Conservation (phyloP, 2,888 invertebrate species). For the Phalera bucephala region DNA sequence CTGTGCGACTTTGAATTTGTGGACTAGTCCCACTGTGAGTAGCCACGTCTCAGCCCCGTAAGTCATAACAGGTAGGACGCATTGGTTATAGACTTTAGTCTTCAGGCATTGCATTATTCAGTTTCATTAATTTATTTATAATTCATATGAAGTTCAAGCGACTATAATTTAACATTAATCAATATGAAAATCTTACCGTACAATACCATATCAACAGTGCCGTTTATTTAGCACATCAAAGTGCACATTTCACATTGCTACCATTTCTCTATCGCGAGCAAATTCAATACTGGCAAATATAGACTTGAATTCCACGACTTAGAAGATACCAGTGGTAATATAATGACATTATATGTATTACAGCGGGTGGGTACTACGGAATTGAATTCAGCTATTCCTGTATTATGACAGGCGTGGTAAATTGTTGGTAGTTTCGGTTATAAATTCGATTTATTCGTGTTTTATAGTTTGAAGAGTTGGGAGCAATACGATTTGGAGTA, state of each 20-base stretch:
- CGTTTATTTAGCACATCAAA: slow-evolving; percentile 16
- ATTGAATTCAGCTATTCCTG: slow-evolving; percentile 23
- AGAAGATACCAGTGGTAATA: slow-evolving; percentile 35
- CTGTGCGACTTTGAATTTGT: too few species aligned
- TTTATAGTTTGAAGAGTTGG: too few species aligned
- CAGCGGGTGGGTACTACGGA: slow-evolving; percentile 11
- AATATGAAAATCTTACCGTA: too few species aligned
- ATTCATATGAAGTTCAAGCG: too few species aligned
- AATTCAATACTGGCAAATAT: slow-evolving; percentile 55
- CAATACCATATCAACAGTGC: slow-evolving; percentile 11
- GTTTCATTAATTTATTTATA: too few species aligned
- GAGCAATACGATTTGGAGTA: too few species aligned
- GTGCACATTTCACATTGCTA: slow-evolving; percentile 27
- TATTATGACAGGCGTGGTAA: slow-evolving; percentile 11
- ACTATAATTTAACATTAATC: too few species aligned
- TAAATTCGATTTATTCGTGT: background rate
- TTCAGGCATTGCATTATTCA: too few species aligned
- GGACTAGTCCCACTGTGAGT: too few species aligned
- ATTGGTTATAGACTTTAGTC: too few species aligned
- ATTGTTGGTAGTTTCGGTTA: slow-evolving; percentile 5
- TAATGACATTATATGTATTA: slow-evolving; percentile 39
- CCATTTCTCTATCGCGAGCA: slow-evolving; percentile 39
- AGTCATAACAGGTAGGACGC: too few species aligned
- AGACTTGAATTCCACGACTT: slow-evolving; percentile 44
- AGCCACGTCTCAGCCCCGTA: too few species aligned